Evolutionary conservation across 1,140 invertebrate genomes (phyloP).

Genomic region (Drosophila busckii): DNA sequence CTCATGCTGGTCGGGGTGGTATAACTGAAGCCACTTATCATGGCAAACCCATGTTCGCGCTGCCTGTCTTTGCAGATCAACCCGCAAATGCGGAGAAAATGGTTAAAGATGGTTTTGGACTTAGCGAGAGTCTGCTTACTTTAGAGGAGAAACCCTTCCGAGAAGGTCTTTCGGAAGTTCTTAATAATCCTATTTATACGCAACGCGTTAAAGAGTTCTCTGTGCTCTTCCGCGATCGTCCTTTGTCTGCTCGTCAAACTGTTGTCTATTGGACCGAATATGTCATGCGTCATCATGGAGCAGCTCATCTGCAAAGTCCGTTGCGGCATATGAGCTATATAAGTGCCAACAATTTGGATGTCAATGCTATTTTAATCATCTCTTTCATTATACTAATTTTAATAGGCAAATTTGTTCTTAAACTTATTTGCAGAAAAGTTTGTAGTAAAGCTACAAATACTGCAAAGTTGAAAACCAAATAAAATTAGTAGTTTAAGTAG

Average conservation of each 20-base stretch:
- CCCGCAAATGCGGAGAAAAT: constrained; percentile 36
- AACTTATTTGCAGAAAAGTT: too few relatives aligned
- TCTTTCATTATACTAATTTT: too few relatives aligned
- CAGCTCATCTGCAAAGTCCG: constrained; percentile 54
- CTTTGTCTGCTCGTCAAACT: constrained; percentile 57
- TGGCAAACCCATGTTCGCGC: constrained; percentile 80
- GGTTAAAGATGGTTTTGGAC: constrained; percentile 37
- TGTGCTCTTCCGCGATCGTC: constrained; percentile 58
- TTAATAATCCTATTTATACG: constrained; percentile 41
- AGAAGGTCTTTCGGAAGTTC: constrained; percentile 24
- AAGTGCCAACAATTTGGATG: constrained; percentile 41
- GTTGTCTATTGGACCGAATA: constrained; percentile 79
- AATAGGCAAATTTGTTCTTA: too few relatives aligned
- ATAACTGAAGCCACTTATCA: constrained; percentile 79
- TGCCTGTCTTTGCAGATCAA: constrained; percentile 79
- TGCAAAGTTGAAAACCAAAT: too few relatives aligned
- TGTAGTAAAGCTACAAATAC: too few relatives aligned
- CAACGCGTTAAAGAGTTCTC: constrained; percentile 31
- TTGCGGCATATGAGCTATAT: constrained; percentile 70
- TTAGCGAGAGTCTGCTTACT: constrained; percentile 66
- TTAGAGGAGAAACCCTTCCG: constrained; percentile 79
- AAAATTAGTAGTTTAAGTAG: too few relatives aligned
- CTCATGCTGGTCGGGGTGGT: constrained; percentile 84
- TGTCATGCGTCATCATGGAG: constrained; percentile 78
- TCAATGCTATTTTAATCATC: constrained; percentile 7